Conservation (phyloP, 2,113 vertebrate species). For the Bombycilla garrulus region DNA sequence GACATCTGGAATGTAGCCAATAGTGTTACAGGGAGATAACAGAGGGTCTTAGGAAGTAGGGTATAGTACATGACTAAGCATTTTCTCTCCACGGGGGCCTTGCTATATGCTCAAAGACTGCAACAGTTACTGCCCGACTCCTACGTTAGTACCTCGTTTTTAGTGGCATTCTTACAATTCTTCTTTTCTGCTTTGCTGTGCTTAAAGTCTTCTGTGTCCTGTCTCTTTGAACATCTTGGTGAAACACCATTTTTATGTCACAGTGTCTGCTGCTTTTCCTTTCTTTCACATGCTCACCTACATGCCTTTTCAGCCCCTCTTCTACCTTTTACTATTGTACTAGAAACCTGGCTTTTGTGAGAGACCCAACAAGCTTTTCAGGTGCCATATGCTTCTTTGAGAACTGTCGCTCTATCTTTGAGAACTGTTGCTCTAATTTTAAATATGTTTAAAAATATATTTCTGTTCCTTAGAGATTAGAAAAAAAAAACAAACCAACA, state of each 20-base stretch:
- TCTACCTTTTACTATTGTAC: not conserved
- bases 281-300: not conserved
- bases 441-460: not conserved
- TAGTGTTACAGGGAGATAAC: no score
- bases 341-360: not conserved
- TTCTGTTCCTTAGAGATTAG: not conserved
- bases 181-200: not conserved
- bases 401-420: not conserved
- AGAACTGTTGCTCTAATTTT: not conserved
- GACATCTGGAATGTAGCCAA: no score
- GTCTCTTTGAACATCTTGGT: not conserved
- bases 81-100: no score
- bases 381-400: not conserved
- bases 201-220: not conserved
- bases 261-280: not conserved
- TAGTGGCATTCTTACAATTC: not conserved
- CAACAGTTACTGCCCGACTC: not conserved
- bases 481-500: not conserved
- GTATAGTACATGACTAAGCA: no score
- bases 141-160: not conserved
- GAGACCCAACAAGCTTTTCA: not conserved
- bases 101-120: no score
- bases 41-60: no score
- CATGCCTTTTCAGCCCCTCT: not conserved
- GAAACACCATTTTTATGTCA: not conserved